Evolutionary conservation across 2,113 vertebrate species (phyloP).

Genomic region (Macaca fascicularis): DNA sequence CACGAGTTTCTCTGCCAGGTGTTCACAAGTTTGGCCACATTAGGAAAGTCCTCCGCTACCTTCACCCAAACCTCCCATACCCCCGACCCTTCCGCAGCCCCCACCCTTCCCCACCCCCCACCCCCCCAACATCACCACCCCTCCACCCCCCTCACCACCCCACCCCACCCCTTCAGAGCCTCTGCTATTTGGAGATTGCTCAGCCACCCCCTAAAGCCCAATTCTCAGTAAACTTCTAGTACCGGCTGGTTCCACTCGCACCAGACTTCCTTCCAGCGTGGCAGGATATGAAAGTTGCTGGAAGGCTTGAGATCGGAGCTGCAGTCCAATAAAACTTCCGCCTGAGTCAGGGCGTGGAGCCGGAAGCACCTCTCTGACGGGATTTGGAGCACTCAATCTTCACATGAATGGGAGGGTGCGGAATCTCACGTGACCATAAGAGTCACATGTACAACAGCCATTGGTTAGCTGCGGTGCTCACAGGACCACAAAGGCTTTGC

Average conservation of each 20-base stretch:
- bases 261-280: rapidly evolving
- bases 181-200: background rate
- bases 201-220: no score
- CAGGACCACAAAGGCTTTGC: background rate
- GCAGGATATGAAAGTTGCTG: background rate
- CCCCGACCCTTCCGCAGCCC: rapidly evolving
- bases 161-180: no score
- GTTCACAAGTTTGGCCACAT: background rate
- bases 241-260: rapidly evolving
- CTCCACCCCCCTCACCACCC: rapidly evolving
- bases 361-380: rapidly evolving
- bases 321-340: background rate
- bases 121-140: rapidly evolving
- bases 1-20: background rate
- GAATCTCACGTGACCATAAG: background rate
- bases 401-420: no score
- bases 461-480: background rate
- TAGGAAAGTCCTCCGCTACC: background rate
- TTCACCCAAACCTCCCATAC: background rate
- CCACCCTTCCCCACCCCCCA: rapidly evolving
- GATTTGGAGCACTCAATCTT: background rate
- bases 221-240: background rate
- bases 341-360: rapidly evolving
- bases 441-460: no score
- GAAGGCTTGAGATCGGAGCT: background rate